phyloP scores from a whole-genome alignment of 2,797 vertebrate genomes.

The Pterois miles region DNA sequence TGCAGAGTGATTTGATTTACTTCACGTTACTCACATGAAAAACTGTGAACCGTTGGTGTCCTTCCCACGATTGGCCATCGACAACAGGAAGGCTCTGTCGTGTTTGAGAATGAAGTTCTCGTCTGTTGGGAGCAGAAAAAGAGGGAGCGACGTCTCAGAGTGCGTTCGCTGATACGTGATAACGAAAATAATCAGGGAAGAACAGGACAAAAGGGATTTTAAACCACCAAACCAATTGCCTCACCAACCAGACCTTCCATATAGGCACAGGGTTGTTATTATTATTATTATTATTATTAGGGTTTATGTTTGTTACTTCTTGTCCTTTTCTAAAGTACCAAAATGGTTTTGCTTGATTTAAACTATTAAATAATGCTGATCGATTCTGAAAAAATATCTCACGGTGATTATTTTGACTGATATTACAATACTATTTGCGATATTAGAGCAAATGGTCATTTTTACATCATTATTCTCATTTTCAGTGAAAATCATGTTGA shows the following conservation, averaged over 20 bases:
- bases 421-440: too few relatives aligned
- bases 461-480: too few relatives aligned
- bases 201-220: conserved; percentile 5
- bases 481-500: too few relatives aligned
- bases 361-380: neutral
- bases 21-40: conserved; percentile 94
- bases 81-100: conserved; percentile 98
- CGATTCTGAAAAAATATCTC: too few relatives aligned
- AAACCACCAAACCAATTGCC: conserved; percentile 14
- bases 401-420: too few relatives aligned
- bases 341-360: neutral
- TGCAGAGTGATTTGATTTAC: neutral
- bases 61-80: conserved; percentile 99
- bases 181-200: conserved; percentile 37
- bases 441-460: too few relatives aligned
- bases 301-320: neutral
- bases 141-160: conserved; percentile 33
- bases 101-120: conserved; percentile 99
- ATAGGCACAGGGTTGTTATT: too few relatives aligned
- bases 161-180: neutral
- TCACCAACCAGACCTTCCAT: conserved; percentile 41
- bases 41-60: conserved; percentile 99
- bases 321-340: neutral
- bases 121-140: conserved; percentile 90
- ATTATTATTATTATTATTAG: too few relatives aligned